Evolutionary conservation across 2,113 vertebrate species (phyloP), one percentile per base, ranked within the genome.

Genomic region (Dromaius novaehollandiae): DNA sequence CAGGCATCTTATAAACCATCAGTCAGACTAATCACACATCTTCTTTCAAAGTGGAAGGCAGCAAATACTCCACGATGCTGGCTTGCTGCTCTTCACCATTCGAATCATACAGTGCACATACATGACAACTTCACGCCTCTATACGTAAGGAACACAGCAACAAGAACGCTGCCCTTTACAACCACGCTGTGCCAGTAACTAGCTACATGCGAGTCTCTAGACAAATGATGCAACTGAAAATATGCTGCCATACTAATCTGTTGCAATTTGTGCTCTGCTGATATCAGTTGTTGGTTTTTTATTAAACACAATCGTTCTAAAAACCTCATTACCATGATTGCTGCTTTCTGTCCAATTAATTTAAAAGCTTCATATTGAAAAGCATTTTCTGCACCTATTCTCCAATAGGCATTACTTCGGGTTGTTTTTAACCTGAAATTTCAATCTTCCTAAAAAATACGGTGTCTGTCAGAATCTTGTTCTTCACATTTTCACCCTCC

Each of bases 101-200:
- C 24, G 28, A 51, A 38, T 13, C 44, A 17, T 2, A 17, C 28
- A 40, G 21, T 2, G 21, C 42, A 19, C 42, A 9, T 61, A 17
- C 5, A 2, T 4, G 58, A 61, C 9, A 2, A 40, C 30, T 46
- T 25, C 1, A 1, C 1, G 38, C 13, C 77, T 26, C 42, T 36
- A 3, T 0, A 8, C 15, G 1, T 3, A 11, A 25, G 9, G 51
- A 63, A 25, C 1, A 2, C 26, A 60, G 51, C 53, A 19, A 25
- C 53, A 65, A 71, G 76, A 88, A 65, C 6, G 13, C 3, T 30
- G 75, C 25, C 69, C 55, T 58, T 95, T 50, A 60, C 46, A 73
- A 11, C 64, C 0, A 13, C 55, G 24, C 46, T 8, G 12, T 19
- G n/a, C 13, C 84, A 83, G 66, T 40, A 65, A 34, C 30, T 34